Evolutionary conservation across 37 sponge, comb jelly and placozoan species (phyloP).

Genomic region (Petrosia ficiformis): DNA sequence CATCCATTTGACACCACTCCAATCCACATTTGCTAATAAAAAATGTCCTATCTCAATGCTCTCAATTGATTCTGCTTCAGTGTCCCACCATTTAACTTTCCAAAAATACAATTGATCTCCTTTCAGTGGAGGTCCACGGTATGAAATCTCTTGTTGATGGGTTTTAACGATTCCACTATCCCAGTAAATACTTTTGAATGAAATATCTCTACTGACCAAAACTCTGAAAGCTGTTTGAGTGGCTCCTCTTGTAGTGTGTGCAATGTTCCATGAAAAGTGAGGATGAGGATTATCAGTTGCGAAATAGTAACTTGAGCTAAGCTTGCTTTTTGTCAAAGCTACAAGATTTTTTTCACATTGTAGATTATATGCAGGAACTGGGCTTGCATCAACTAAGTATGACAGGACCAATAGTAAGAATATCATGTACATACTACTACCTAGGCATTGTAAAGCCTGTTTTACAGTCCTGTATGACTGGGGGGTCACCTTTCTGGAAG

Average conservation of each 20-base stretch:
- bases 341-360: constrained; percentile 32
- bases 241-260: constrained; percentile 43
- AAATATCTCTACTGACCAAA: constrained; percentile 13
- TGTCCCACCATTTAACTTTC: constrained; percentile 67
- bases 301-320: constrained; percentile 3
- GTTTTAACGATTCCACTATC: constrained; percentile 44
- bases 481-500: too few species aligned
- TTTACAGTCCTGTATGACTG: too few species aligned
- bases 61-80: constrained; percentile 18
- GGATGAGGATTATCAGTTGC: constrained; percentile 49
- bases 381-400: constrained; percentile 8
- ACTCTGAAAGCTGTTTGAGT: constrained; percentile 38
- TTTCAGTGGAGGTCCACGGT: constrained; percentile 40
- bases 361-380: constrained; percentile 22
- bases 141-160: neutral
- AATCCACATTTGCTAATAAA: constrained; percentile 19
- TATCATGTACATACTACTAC: too few species aligned
- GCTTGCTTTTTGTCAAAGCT: neutral
- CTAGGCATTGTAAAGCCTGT: too few species aligned
- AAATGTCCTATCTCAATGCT: constrained; percentile 44
- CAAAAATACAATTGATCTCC: constrained; percentile 27
- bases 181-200: constrained; percentile 12
- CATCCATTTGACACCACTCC: constrained; percentile 41
- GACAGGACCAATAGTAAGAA: too few species aligned
- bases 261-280: constrained; percentile 52